Percentiles rank a stretch among this genome's conserved stretches.
phyloP scores from a whole-genome alignment of 1,140 invertebrate species.

The Drosophila pandora region DNA sequence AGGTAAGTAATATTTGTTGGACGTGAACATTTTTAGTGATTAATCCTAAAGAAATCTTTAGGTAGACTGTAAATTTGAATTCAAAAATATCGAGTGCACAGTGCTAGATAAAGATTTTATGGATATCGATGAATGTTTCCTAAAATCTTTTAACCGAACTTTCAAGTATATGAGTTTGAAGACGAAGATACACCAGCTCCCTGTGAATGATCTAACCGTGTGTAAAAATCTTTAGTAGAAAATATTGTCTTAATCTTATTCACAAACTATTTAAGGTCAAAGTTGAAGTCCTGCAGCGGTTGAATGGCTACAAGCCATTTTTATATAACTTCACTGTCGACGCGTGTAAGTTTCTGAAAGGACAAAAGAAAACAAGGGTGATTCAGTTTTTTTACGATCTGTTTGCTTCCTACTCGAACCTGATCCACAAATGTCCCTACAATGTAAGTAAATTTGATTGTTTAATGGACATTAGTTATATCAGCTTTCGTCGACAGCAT shows the following conservation, averaged over 20 bases:
- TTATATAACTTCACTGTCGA: conserved; percentile 23
- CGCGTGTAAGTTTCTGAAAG: conserved; percentile 2
- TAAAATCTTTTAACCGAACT: conserved; percentile 29
- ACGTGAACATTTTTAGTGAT: no score
- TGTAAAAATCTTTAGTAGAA: background rate
- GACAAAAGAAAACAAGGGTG: background rate
- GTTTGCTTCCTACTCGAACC: conserved; percentile 10
- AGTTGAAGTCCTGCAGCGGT: background rate
- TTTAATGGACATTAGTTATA: background rate
- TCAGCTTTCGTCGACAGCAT: background rate
- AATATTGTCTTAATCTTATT: background rate
- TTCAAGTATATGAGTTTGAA: conserved; percentile 27
- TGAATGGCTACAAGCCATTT: conserved; percentile 33
- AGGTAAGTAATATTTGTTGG: background rate
- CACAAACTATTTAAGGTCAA: background rate
- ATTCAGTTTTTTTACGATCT: conserved; percentile 7
- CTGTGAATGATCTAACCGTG: background rate
- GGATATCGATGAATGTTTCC: conserved; percentile 14
- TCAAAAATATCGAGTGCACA: conserved; percentile 25
- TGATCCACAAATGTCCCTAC: conserved; percentile 24
- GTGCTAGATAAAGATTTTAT: background rate
- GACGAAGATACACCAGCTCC: background rate
- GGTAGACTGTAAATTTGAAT: conserved; percentile 20
- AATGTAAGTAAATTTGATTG: conserved; percentile 13
- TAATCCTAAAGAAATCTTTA: background rate